Evolutionary conservation across 2,888 invertebrate genomes (phyloP).

Genomic region (Volucella bombylans): DNA sequence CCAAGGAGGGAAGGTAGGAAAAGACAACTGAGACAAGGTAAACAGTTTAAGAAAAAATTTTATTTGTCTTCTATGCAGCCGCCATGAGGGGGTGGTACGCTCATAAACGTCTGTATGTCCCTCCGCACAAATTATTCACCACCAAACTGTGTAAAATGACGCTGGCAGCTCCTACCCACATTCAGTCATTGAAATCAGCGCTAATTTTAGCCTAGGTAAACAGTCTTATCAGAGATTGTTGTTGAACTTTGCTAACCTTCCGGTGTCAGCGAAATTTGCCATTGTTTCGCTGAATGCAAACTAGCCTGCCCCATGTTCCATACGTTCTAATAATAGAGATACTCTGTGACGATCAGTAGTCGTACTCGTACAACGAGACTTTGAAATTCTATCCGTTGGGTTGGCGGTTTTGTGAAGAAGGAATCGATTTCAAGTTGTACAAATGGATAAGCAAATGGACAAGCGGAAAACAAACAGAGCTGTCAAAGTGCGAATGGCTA

Average conservation of each 20-base stretch:
- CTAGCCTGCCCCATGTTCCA: constrained; percentile 17
- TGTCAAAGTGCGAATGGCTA: constrained; percentile 29
- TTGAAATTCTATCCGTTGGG: constrained; percentile 23
- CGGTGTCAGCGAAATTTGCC: constrained; percentile 8
- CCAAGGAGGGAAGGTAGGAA: not conserved
- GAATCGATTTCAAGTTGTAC: constrained; percentile 22
- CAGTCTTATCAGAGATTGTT: constrained; percentile 18
- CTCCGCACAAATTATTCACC: not conserved
- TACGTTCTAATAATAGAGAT: not conserved
- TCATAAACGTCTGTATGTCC: constrained; percentile 7
- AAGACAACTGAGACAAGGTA: constrained; percentile 35
- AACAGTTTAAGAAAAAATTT: constrained; percentile 39
- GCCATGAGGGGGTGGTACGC: not conserved
- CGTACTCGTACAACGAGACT: not conserved
- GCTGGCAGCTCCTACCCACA: not conserved
- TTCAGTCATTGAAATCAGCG: constrained; percentile 4
- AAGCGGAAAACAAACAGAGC: constrained; percentile 34
- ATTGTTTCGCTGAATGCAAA: not conserved
- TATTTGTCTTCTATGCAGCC: not conserved
- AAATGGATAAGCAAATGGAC: constrained; percentile 3
- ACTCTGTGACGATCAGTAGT: too few species aligned
- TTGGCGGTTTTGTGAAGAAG: constrained; percentile 27
- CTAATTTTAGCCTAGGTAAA: constrained; percentile 16
- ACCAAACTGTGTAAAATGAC: not conserved
- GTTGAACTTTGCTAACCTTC: constrained; percentile 35